Conservation (phyloP, 2,888 invertebrate species). For the Silvanus unidentatus region DNA sequence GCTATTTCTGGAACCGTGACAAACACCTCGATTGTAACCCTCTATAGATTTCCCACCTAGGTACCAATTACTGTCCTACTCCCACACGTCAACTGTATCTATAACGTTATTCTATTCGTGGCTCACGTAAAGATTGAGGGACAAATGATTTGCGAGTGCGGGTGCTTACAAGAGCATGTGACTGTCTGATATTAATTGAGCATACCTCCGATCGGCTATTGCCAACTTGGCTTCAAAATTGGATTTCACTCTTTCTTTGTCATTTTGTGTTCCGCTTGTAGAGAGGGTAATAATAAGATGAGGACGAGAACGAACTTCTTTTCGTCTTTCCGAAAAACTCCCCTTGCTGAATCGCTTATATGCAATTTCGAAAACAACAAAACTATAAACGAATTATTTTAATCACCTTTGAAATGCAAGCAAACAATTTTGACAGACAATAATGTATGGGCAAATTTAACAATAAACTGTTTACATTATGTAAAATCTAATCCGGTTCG, state of each 20-base stretch:
- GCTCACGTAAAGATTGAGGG: conserved; percentile 2
- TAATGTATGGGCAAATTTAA: too few species aligned
- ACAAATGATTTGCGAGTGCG: conserved; percentile 17
- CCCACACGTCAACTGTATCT: not conserved
- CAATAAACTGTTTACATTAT: too few species aligned
- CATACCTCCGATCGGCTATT: conserved; percentile 29
- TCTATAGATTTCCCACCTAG: conserved; percentile 2
- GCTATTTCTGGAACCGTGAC: conserved; percentile 25
- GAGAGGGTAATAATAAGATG: too few species aligned
- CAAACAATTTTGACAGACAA: too few species aligned
- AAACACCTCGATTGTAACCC: conserved; percentile 22
- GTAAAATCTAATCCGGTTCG: too few species aligned
- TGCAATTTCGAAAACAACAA: too few species aligned
- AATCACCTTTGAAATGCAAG: too few species aligned
- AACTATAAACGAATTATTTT: too few species aligned
- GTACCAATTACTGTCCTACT: not conserved
- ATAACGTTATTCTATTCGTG: too few species aligned
- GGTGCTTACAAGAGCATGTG: conserved; percentile 25
- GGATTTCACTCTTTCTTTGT: conserved; percentile 18
- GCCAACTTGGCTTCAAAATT: conserved; percentile 26
- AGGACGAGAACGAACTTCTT: too few species aligned
- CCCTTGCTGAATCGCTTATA: too few species aligned
- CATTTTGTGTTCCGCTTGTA: not conserved
- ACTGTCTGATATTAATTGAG: conserved; percentile 29
- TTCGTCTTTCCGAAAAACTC: too few species aligned